Percentiles rank a stretch among this genome's conserved stretches.
Conservation (phyloP, 2,113 vertebrate genomes). For the Plectropomus leopardus region DNA sequence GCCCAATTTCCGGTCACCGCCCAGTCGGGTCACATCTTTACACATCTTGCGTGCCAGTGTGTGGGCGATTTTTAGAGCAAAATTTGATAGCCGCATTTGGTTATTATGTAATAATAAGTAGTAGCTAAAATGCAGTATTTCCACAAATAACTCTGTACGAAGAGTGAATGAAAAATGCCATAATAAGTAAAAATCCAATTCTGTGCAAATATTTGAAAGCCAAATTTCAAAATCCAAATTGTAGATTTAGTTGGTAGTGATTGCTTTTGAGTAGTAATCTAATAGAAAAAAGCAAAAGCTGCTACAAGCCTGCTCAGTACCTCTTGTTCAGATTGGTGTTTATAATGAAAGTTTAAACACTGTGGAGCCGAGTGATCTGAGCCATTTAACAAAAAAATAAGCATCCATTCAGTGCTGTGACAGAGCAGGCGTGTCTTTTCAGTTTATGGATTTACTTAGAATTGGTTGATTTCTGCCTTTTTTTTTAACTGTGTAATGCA, state of each 20-base stretch:
- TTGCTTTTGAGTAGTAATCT: not conserved
- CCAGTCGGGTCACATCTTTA: slow-evolving; percentile 20
- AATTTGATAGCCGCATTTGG: not conserved
- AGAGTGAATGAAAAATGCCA: not conserved
- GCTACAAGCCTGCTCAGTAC: not conserved
- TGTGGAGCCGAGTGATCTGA: slow-evolving; percentile 5
- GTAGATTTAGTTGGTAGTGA: not conserved
- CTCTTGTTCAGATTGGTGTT: not conserved
- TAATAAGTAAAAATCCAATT: not conserved
- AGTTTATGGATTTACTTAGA: not conserved
- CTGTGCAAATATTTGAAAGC: not conserved
- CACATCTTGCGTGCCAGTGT: not conserved
- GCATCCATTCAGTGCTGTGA: not conserved
- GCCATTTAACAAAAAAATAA: not conserved
- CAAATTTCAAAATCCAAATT: not conserved
- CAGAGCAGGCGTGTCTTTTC: not conserved
- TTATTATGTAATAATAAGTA: not conserved
- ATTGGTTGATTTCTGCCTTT: not conserved
- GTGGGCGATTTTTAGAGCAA: not conserved
- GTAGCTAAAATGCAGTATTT: not conserved
- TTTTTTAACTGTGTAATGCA: too few species aligned
- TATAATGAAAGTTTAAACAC: not conserved
- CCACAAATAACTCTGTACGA: not conserved
- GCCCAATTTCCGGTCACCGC: not conserved
- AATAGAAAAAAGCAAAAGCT: not conserved